Percentiles rank a stretch among this genome's conserved stretches.
Conservation (phyloP, 2,797 vertebrate genomes). For the Aplochiton taeniatus region DNA sequence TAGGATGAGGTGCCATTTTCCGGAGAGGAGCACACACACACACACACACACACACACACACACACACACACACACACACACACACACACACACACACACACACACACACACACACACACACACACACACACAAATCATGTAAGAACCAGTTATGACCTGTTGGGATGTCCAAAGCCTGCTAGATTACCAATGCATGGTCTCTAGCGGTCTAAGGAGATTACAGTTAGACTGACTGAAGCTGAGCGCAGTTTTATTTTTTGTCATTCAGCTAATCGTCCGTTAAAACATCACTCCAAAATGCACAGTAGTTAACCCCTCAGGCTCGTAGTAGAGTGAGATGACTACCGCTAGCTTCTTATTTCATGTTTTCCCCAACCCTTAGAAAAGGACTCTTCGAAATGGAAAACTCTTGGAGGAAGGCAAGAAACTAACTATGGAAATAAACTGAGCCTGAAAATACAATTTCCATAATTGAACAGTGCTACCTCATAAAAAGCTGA, state of each 20-base stretch:
- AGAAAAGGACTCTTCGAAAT: constrained; percentile 21
- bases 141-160: constrained; percentile 10
- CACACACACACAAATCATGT: background rate
- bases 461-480: constrained; percentile 30
- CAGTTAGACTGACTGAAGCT: constrained; percentile 9
- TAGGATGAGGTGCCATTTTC: no score
- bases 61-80: background rate
- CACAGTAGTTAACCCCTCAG: constrained; percentile 24
- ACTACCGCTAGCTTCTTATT: constrained; percentile 30
- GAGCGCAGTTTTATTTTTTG: background rate
- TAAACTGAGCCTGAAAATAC: constrained; percentile 13
- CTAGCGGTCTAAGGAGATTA: constrained; percentile 30
- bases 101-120: constrained; percentile 6
- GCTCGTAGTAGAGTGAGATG: constrained; percentile 33
- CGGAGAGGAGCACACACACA: background rate
- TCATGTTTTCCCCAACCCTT: constrained; percentile 12
- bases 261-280: constrained; percentile 49
- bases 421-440: constrained; percentile 22
- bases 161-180: background rate
- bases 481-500: constrained; percentile 22
- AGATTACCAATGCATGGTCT: constrained; percentile 18
- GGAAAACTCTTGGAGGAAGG: constrained; percentile 1
- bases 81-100: constrained; percentile 1
- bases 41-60: background rate
- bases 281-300: constrained; percentile 45